Evolutionary conservation across 2,888 invertebrate species (phyloP).

Genomic region (Xylophagus ater): DNA sequence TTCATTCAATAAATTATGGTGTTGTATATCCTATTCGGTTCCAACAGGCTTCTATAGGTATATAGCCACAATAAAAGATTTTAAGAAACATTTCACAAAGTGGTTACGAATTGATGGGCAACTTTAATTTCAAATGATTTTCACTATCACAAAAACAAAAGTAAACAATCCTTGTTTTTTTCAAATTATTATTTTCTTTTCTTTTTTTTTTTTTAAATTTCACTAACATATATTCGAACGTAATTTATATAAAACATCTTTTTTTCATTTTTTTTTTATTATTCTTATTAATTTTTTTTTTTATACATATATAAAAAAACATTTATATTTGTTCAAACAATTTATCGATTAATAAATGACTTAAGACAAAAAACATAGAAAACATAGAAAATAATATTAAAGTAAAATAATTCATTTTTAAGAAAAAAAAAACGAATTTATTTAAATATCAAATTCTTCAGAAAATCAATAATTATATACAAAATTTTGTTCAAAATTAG

Average conservation of each 20-base stretch:
- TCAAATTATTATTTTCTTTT: constrained; percentile 19
- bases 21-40: no score
- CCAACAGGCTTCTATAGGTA: no score
- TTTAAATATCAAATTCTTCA: no score
- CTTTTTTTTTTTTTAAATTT: constrained; percentile 20
- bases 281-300: constrained; percentile 15
- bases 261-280: constrained; percentile 17
- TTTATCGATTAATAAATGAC: constrained; percentile 3
- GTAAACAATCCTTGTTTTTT: constrained; percentile 5
- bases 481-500: no score
- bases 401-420: no score
- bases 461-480: no score
- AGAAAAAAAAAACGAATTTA: no score
- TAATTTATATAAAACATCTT: constrained; percentile 23
- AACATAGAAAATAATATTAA: constrained; percentile 2
- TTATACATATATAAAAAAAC: constrained; percentile 14
- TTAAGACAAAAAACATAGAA: constrained; percentile 1
- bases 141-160: constrained; percentile 10
- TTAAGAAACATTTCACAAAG: no score
- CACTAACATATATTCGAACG: constrained; percentile 24
- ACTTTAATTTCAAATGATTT: constrained; percentile 16
- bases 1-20: no score
- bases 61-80: no score
- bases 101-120: no score
- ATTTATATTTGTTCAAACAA: constrained; percentile 7